A percentile compares a stretch with the other conserved stretches of the same genome.
phyloP scores from a whole-genome alignment of 37 sponge, comb jelly and placozoan genomes.

The Tethya wilhelma region DNA sequence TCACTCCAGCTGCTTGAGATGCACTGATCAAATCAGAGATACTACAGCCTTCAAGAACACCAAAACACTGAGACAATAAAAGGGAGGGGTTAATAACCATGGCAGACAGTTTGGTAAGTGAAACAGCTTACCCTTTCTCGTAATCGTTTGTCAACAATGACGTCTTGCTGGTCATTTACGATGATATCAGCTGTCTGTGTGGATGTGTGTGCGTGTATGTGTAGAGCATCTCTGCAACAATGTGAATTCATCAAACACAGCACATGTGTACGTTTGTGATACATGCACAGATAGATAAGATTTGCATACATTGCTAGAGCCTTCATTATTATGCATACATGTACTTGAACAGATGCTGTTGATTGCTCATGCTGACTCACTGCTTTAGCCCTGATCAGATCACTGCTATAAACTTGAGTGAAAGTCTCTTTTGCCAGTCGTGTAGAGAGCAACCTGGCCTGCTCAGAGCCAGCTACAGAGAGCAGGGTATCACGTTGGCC shows the following conservation, averaged over 20 bases:
- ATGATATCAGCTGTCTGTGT: slow-evolving; percentile 41
- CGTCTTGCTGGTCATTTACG: background rate
- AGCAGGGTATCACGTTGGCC: slow-evolving; percentile 45
- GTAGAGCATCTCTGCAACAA: too few relatives aligned
- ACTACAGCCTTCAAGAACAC: slow-evolving; percentile 15
- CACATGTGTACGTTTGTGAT: too few relatives aligned
- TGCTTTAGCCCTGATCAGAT: slow-evolving; percentile 21
- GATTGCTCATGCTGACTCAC: too few relatives aligned
- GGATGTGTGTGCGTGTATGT: background rate
- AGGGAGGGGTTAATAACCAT: background rate
- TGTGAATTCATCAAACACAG: too few relatives aligned
- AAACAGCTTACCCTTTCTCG: slow-evolving; percentile 36
- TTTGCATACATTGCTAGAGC: background rate
- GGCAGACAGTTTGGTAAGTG: background rate
- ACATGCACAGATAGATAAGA: background rate
- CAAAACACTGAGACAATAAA: slow-evolving; percentile 8
- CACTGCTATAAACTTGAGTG: slow-evolving; percentile 20
- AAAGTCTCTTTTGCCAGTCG: slow-evolving; percentile 34
- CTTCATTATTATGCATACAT: background rate
- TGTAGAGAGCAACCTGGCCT: slow-evolving; percentile 7
- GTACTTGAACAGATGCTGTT: background rate
- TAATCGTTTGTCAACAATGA: slow-evolving; percentile 9
- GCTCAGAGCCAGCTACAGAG: slow-evolving; percentile 24
- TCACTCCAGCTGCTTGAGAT: slow-evolving; percentile 10
- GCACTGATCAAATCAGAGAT: slow-evolving; percentile 7